Conservation (phyloP, 2,888 invertebrate species). For the Drosophila suboccidentalis region DNA sequence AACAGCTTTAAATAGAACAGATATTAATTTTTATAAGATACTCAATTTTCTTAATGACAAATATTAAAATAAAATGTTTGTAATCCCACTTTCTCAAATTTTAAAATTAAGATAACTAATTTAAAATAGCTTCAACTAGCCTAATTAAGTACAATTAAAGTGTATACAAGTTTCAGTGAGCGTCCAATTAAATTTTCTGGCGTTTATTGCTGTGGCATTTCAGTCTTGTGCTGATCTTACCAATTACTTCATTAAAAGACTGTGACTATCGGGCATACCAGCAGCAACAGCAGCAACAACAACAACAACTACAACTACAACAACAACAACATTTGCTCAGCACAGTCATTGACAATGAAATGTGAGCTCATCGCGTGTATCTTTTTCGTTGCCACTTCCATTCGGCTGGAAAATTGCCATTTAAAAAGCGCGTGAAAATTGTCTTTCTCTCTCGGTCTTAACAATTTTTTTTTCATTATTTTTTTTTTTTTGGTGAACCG, state of each 20-base stretch:
- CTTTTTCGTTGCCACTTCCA: constrained; percentile 61
- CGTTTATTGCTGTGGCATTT: constrained; percentile 32
- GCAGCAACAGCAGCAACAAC: constrained; percentile 22
- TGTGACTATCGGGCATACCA: constrained; percentile 39
- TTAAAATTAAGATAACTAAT: too few relatives aligned
- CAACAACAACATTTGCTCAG: constrained; percentile 30
- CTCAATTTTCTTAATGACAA: too few relatives aligned
- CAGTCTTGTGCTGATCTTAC: constrained; percentile 61
- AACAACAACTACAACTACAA: constrained; percentile 25
- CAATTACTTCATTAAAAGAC: constrained; percentile 76
- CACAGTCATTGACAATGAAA: constrained; percentile 72
- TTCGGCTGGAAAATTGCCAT: constrained; percentile 71
- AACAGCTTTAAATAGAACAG: too few relatives aligned
- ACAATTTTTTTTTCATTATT: background rate
- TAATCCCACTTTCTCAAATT: too few relatives aligned
- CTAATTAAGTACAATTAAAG: constrained; percentile 1
- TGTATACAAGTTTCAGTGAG: background rate
- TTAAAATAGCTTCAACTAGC: too few relatives aligned
- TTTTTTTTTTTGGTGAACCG: constrained; percentile 38
- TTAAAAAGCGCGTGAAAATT: constrained; percentile 69
- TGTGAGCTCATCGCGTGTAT: constrained; percentile 73
- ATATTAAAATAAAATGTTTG: too few relatives aligned
- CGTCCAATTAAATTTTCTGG: background rate
- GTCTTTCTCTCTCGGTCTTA: constrained; percentile 17
- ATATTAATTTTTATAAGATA: too few relatives aligned